phyloP scores from a whole-genome alignment of 2,797 vertebrate genomes.

The Neostethus bicornis region DNA sequence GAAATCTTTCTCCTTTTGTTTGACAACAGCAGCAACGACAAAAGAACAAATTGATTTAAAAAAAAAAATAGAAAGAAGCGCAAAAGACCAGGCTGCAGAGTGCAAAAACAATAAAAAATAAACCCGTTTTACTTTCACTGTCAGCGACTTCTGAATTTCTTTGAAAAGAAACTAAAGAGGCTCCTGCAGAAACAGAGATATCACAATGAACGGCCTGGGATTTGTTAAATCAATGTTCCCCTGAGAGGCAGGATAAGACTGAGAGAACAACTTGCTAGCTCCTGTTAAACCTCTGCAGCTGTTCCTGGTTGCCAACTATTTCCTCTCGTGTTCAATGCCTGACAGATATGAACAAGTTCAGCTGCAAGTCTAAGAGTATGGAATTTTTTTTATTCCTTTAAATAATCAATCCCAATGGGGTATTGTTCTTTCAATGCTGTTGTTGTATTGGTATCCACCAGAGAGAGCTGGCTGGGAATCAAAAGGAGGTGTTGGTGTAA shows the following conservation, averaged over 20 bases:
- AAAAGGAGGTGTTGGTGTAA: constrained; percentile 21
- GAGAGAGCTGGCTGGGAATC: constrained; percentile 33
- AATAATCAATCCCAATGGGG: constrained; percentile 41
- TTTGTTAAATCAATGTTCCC: constrained; percentile 55
- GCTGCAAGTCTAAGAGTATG: constrained; percentile 32
- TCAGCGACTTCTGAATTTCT: constrained; percentile 28
- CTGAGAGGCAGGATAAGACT: constrained; percentile 42
- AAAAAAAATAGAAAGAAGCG: constrained; percentile 27
- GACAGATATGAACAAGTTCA: constrained; percentile 29
- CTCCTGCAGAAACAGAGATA: constrained; percentile 47
- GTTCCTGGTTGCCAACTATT: constrained; percentile 35
- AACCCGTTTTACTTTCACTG: constrained; percentile 17
- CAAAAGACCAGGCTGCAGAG: constrained; percentile 23
- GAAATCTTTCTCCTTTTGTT: constrained; percentile 15
- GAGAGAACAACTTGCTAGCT: constrained; percentile 55
- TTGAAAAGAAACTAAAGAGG: constrained; percentile 21
- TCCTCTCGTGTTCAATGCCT: constrained; percentile 10
- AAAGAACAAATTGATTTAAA: constrained; percentile 39
- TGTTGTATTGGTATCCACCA: constrained; percentile 35
- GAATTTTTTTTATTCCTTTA: constrained; percentile 16
- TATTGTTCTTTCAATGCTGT: constrained; percentile 28
- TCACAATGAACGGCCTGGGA: constrained; percentile 49
- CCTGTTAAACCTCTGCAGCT: constrained; percentile 42
- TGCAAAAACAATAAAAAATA: constrained; percentile 6
- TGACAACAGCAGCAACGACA: constrained; percentile 19